Percentiles rank a stretch among this genome's conserved stretches.
Evolutionary conservation across 2,888 invertebrate species (phyloP).

Genomic region (Caenorhabditis japonica): DNA sequence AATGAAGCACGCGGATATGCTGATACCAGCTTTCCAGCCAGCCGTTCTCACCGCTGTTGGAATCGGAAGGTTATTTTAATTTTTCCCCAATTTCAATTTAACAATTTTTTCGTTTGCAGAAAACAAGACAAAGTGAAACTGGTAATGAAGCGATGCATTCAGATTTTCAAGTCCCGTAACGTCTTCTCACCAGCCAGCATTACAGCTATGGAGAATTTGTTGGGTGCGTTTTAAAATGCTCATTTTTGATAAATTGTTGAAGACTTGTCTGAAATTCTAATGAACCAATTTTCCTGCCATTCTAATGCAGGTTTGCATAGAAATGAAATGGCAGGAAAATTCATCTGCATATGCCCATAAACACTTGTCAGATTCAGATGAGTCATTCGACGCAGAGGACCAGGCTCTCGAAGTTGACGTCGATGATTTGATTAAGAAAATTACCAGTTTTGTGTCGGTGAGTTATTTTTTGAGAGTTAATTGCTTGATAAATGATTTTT

Average conservation of each 20-base stretch:
- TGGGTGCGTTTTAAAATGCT: too few relatives aligned
- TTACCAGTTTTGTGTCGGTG: conserved; percentile 53
- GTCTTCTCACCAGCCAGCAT: conserved; percentile 85
- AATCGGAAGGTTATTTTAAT: conserved; percentile 53
- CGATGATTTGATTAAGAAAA: conserved; percentile 51
- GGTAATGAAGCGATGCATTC: conserved; percentile 78
- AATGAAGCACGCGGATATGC: conserved; percentile 62
- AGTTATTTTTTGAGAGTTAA: too few relatives aligned
- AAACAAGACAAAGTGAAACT: conserved; percentile 52
- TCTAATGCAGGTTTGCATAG: too few relatives aligned
- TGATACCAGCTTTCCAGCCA: conserved; percentile 63
- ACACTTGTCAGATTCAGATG: conserved; percentile 39
- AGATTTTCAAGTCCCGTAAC: conserved; percentile 80
- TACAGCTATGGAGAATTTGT: conserved; percentile 81
- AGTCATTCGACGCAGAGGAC: conserved; percentile 56
- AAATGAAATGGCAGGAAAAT: too few relatives aligned
- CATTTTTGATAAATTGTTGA: too few relatives aligned
- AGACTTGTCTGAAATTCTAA: too few relatives aligned
- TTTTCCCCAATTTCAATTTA: too few relatives aligned
- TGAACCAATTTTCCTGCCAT: too few relatives aligned
- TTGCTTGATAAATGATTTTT: too few relatives aligned
- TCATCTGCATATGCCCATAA: too few relatives aligned
- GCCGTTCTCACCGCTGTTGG: conserved; percentile 59
- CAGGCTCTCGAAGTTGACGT: conserved; percentile 54
- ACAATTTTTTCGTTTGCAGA: conserved; percentile 41